phyloP scores from a whole-genome alignment of 2,113 vertebrate species.

The Origma solitaria region DNA sequence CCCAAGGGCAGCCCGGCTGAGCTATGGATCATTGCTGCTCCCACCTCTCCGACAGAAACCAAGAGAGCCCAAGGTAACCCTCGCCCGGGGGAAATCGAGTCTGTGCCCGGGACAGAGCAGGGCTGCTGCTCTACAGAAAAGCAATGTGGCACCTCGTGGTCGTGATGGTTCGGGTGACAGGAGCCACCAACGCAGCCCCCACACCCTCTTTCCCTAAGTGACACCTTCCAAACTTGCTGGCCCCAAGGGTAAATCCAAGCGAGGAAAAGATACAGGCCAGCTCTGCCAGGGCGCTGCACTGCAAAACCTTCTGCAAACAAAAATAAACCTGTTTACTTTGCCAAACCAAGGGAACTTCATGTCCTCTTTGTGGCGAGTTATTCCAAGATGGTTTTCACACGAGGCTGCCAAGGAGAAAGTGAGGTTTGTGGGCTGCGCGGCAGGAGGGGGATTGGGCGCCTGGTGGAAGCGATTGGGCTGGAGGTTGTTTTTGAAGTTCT shows the following conservation, averaged over 20 bases:
- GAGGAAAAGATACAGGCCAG: background rate
- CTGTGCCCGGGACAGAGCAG: background rate
- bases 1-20: constrained; percentile 58
- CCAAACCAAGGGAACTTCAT: background rate
- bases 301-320: background rate
- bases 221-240: rapidly evolving
- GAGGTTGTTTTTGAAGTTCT: background rate
- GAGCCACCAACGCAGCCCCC: rapidly evolving
- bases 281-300: background rate
- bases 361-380: background rate
- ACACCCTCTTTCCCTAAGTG: rapidly evolving
- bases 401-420: background rate
- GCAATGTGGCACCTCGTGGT: rapidly evolving
- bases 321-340: background rate
- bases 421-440: background rate
- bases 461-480: background rate
- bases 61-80: constrained; percentile 20
- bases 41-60: constrained; percentile 29
- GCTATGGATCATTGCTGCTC: constrained; percentile 11
- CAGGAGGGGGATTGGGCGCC: background rate
- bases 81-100: background rate
- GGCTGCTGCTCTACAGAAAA: rapidly evolving
- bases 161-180: rapidly evolving
- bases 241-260: background rate
- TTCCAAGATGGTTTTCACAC: background rate